These are phyloP conservation scores for Drosophila flavopinicola DNA, from an alignment of 2,888 invertebrate genomes.

Conservation along the genomic window DNA sequence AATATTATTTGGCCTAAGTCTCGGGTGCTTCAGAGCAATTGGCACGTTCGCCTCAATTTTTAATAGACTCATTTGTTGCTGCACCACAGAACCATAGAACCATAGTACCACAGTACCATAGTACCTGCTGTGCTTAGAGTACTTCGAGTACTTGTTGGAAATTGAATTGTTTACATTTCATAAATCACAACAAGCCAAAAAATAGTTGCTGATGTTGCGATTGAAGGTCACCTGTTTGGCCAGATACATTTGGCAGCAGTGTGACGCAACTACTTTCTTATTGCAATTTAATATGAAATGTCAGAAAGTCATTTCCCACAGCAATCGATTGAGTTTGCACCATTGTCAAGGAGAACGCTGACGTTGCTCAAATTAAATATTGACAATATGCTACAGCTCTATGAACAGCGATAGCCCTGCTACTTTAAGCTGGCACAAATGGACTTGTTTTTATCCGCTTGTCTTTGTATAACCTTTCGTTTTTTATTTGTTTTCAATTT, in stretches of 20 bases:
- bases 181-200: conserved; percentile 14
- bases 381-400: background rate
- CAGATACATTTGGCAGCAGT: conserved; percentile 1
- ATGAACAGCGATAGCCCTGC: background rate
- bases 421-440: background rate
- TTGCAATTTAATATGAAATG: conserved; percentile 9
- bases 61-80: background rate
- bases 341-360: conserved; percentile 35
- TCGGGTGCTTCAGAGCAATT: conserved; percentile 23
- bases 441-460: background rate
- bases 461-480: no score
- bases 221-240: conserved; percentile 5
- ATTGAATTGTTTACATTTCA: conserved; percentile 6
- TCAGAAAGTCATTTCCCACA: conserved; percentile 32
- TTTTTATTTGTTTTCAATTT: no score
- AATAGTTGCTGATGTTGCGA: background rate
- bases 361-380: conserved; percentile 9
- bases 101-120: no score
- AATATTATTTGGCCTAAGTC: conserved; percentile 57
- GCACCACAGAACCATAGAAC: background rate
- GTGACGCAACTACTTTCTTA: conserved; percentile 1
- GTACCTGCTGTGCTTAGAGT: conserved; percentile 2
- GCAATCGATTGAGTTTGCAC: conserved; percentile 27
- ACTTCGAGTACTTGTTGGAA: no score
- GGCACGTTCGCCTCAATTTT: conserved; percentile 37